phyloP scores from a whole-genome alignment of 2,888 invertebrate species.

The Parnassius orleans region DNA sequence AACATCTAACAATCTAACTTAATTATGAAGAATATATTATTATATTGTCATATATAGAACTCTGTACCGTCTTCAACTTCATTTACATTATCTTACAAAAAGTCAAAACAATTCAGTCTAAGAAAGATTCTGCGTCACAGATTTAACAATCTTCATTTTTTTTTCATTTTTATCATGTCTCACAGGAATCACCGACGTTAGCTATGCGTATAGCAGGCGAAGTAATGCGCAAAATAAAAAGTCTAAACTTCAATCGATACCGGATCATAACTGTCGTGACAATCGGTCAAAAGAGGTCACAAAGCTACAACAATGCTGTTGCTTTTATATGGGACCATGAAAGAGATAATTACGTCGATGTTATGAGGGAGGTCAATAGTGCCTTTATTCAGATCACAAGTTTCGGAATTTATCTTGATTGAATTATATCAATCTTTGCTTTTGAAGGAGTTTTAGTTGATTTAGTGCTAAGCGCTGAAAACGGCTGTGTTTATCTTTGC shows the following conservation, averaged over 20 bases:
- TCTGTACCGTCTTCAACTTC: too few species aligned
- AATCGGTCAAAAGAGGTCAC: conserved; percentile 60
- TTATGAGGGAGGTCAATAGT: conserved; percentile 44
- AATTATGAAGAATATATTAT: too few species aligned
- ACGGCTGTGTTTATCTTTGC: too few species aligned
- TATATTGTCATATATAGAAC: too few species aligned
- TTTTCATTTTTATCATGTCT: neutral
- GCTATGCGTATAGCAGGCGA: conserved; percentile 54
- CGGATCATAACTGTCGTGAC: conserved; percentile 58
- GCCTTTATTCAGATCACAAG: conserved; percentile 63
- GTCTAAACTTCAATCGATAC: conserved; percentile 56
- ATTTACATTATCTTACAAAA: too few species aligned
- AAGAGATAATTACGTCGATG: conserved; percentile 51
- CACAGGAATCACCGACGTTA: conserved; percentile 42
- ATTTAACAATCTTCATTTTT: neutral
- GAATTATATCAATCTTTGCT: neutral
- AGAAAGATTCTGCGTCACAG: neutral
- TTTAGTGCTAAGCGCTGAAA: too few species aligned
- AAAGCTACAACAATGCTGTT: conserved; percentile 65
- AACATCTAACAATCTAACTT: too few species aligned
- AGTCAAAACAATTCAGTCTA: too few species aligned
- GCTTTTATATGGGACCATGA: conserved; percentile 67
- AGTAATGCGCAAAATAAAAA: conserved; percentile 54
- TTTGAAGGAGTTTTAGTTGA: too few species aligned
- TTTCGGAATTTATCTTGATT: conserved; percentile 64